Base-by-base conservation (phyloP, 2,888 invertebrate species). In the Carcina quercana region DNA sequence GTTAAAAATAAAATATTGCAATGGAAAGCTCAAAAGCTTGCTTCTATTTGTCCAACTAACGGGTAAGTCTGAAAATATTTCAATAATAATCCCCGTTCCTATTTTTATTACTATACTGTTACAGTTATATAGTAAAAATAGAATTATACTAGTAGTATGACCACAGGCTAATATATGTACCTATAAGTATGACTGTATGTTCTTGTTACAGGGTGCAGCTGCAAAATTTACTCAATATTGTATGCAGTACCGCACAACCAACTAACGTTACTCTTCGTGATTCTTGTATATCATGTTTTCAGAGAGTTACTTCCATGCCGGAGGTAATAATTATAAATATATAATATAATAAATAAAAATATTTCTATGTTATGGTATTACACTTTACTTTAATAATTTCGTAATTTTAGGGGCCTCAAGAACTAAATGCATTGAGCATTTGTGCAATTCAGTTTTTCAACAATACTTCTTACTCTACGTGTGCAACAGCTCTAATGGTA, bases 181-280 rank as follows among this genome's bases (percentile, higher is more conserved):
- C n/a, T n/a, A n/a, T n/a, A n/a, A n/a, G n/a, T n/a, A n/a, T n/a
- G n/a, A n/a, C n/a, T n/a, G n/a, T n/a, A n/a, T n/a, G n/a, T n/a
- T n/a, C 21, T 35, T 37, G 17, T 65, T 66, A 12, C 48, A 83
- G 83, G 24, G 53, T 50, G 1, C 64, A 70, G 38, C 42, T 83
- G 21, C 82, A 82, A 37, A 88, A 87, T 47, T 65, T 90, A 32
- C 59, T 90, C 6, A 89, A 87, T 52, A 64, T 89, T 37, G 82
- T 89, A 38, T 89, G 89, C 58, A 89, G 87, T 47, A 86, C 87
- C 20, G 87, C 89, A n/a, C 89, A 89, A 59, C 86, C 85, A 10
- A 80, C 86, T 1, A 86, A 87, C 43, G 67, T 83, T 3, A 84
- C 86, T 19, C 46, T 68, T 35, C 79, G 88, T 36, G 89, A 89